Conservation (phyloP, 2,888 invertebrate species). For the Caenorhabditis imperialis region DNA sequence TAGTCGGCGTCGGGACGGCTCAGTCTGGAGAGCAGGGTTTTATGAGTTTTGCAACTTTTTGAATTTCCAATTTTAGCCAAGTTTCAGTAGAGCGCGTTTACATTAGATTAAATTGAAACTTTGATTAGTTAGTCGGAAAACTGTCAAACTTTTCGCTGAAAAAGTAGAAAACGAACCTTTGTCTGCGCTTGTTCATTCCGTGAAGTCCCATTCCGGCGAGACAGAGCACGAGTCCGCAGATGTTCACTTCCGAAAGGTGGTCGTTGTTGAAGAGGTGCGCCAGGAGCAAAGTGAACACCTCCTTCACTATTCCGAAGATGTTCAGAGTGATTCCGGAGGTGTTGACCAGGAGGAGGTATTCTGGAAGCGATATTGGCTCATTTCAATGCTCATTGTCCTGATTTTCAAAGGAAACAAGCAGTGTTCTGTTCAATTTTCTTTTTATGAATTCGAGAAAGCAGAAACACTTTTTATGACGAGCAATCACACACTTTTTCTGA, state of each 20-base stretch:
- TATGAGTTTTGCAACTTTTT: too few relatives aligned
- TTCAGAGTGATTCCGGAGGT: constrained; percentile 96
- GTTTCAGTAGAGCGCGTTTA: too few relatives aligned
- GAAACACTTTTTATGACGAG: too few relatives aligned
- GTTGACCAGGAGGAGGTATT: constrained; percentile 91
- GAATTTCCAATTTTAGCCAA: too few relatives aligned
- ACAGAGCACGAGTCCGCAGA: constrained; percentile 87
- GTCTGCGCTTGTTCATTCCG: constrained; percentile 60
- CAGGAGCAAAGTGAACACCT: constrained; percentile 90
- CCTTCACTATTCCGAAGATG: constrained; percentile 97
- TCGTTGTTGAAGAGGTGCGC: constrained; percentile 92
- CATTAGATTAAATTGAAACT: too few relatives aligned
- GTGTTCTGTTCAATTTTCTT: neutral
- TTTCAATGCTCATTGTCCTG: too few relatives aligned
- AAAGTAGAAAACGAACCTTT: constrained; percentile 39
- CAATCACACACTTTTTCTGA: too few relatives aligned
- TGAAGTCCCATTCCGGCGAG: constrained; percentile 82
- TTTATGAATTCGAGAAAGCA: neutral
- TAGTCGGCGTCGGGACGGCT: constrained; percentile 32
- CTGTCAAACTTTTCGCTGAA: too few relatives aligned
- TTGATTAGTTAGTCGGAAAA: neutral
- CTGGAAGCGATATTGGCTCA: too few relatives aligned
- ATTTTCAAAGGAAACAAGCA: constrained; percentile 24
- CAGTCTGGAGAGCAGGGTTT: constrained; percentile 15
- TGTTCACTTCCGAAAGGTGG: constrained; percentile 82